Evolutionary conservation across 1,140 invertebrate genomes (phyloP).

Genomic region (Harpegnathos saltator): DNA sequence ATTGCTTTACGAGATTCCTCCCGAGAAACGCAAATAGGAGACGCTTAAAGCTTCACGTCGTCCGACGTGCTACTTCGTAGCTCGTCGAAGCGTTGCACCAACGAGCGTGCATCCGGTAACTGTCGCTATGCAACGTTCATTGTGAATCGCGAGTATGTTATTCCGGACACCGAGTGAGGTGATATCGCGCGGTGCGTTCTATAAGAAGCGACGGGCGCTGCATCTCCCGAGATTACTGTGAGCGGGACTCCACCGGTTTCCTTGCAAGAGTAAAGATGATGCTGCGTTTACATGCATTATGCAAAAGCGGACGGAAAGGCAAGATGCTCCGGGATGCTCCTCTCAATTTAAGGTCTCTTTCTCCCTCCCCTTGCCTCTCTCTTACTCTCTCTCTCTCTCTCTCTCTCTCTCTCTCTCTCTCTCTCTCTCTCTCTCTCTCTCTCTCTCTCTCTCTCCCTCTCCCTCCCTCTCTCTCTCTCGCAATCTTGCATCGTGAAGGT

Average conservation of each 20-base stretch:
- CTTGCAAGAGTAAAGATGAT: constrained; percentile 22
- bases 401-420: too few relatives aligned
- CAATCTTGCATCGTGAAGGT: too few relatives aligned
- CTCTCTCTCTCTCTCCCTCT: too few relatives aligned
- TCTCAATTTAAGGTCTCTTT: constrained; percentile 19
- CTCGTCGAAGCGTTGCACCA: neutral
- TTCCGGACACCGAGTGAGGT: neutral
- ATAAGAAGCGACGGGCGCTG: constrained; percentile 11
- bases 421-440: neutral
- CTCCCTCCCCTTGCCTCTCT: too few relatives aligned
- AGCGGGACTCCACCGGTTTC: neutral
- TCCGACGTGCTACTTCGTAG: too few relatives aligned
- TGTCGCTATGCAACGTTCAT: neutral
- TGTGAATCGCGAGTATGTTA: constrained; percentile 5
- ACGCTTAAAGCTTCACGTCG: neutral
- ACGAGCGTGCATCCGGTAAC: neutral
- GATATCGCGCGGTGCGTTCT: constrained; percentile 12
- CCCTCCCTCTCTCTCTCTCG: too few relatives aligned
- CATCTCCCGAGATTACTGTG: constrained; percentile 41
- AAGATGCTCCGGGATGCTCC: neutral
- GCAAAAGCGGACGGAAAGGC: constrained; percentile 28
- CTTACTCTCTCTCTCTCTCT: too few relatives aligned
- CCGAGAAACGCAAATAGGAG: constrained; percentile 15
- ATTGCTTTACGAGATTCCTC: constrained; percentile 23
- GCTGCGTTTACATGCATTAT: constrained; percentile 50